Base-by-base conservation (phyloP, 2,113 vertebrate species). In the Platycercus adscitus region DNA sequence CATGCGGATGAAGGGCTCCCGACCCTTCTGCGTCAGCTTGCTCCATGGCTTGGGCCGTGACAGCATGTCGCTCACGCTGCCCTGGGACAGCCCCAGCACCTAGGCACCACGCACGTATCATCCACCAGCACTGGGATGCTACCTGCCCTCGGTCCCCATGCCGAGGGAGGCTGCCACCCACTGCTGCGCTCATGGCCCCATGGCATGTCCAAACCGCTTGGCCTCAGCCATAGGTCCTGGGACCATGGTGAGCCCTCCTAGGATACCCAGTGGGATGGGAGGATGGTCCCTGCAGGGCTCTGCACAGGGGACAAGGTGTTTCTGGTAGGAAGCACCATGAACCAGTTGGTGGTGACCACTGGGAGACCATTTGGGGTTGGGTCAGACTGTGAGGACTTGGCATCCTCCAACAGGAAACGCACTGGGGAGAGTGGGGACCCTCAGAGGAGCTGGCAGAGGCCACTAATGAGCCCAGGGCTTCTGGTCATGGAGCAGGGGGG, bases 1-100 rank as follows among this genome's bases (percentile, higher is more conserved):
- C 99, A 99, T 99, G 66, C 99, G 99, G 95, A 99, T 99, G 96
- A 99, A 99, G 11, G 99, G 99, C 96, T 99, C 99, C 33, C 99
- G 98, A 58, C 99, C 99, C 95, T 99, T 99, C 97, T 99, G 99
- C 0, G 99, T 99, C 95, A 99, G 98, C 97, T 99, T 99, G 98
- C 99, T 99, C 99, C 99, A 99, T 0, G 99, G 99, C 96, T 99
- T 99, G 50, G 99, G 99, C 60, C 99, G 97, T 2, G 99, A 99
- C 89, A 99, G 96, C 99, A 99, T 99, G 98, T 99, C 99, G 1
- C 99, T 99, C 95, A 99, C 99, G 0, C 99, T 99, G 96, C 99
- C 99, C 97, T 99, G 99, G 43, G 99, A 99, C 93, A 99, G 98
- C 15, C 99, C 99, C 97, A 99, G 98, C 86, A 99, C 99, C 99